Evolutionary conservation across 2,113 vertebrate species (phyloP).

Genomic region (Hippocampus abdominalis): DNA sequence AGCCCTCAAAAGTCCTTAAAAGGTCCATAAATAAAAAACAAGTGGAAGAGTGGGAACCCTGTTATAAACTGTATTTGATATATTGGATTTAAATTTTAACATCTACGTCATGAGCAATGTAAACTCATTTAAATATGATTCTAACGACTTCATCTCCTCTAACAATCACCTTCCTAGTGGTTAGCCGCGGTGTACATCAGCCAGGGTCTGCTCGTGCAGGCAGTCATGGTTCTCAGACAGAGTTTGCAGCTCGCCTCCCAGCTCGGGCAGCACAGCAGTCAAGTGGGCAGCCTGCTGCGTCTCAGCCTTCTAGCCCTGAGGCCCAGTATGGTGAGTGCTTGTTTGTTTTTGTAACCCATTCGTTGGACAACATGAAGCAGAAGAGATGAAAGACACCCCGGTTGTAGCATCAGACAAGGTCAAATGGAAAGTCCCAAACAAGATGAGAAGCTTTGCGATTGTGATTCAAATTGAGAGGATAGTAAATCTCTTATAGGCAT

Average conservation of each 20-base stretch:
- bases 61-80: neutral
- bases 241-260: slow-evolving; percentile 90
- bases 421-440: slow-evolving; percentile 26
- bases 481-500: neutral
- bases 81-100: neutral
- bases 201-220: slow-evolving; percentile 86
- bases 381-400: slow-evolving; percentile 27
- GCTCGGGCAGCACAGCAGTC: slow-evolving; percentile 80
- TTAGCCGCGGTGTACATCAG: slow-evolving; percentile 84
- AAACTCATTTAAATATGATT: neutral
- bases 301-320: slow-evolving; percentile 83
- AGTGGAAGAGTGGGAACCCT: too few relatives aligned
- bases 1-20: too few relatives aligned
- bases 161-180: slow-evolving; percentile 74
- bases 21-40: too few relatives aligned
- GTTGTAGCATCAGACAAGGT: neutral
- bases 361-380: slow-evolving; percentile 9
- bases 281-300: slow-evolving; percentile 83
- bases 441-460: slow-evolving; percentile 3
- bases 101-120: too few relatives aligned
- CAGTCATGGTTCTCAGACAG: slow-evolving; percentile 89
- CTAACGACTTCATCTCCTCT: neutral
- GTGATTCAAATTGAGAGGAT: neutral
- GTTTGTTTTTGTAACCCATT: neutral
- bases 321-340: slow-evolving; percentile 81